Evolutionary conservation across 2,797 vertebrate genomes (phyloP), one percentile per base, ranked within the genome.

Genomic region (Hypotaenidia philippensis): DNA sequence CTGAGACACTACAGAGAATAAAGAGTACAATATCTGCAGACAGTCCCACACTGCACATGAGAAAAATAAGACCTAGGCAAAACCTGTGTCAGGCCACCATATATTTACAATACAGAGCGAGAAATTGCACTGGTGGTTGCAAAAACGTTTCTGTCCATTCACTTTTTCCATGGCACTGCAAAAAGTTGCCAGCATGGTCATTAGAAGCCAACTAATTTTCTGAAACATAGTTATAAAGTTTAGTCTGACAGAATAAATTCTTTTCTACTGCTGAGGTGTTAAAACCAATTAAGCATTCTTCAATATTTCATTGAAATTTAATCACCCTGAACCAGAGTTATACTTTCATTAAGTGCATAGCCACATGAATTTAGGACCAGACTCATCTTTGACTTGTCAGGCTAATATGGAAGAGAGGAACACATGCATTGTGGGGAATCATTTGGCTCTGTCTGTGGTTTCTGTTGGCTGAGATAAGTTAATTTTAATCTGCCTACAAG

Each of bases 271-370:
- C 29, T 77, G 75, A 96, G 34, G 25, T 71, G 66, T 72, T 93
- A 93, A 90, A 93, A 55, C 45, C 40, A 89, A 89, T 95, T 93
- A 95, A 93, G 25, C 29, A 88, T 79, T 87, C 72, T 87, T 95
- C 74, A 96, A 49, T 88, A 96, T 93, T 89, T 94, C 78, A 89
- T 29, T 90, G 82, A 65, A 79, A 75, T 91, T 85, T 94, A 94
- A 93, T 95, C 71, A 72, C 60, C 5, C 0, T 18, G 32, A 87
- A 49, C 55, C 56, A 89, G 63, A 92, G 38, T 86, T 95, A 80
- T 50, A 83, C 72, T 71, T 93, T 94, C 79, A 93, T 84, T 89
- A 95, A 15, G 13, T 80, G 15, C 41, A 76, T 25, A 89, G 22
- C 34, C 56, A 83, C 63, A 59, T 92, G 83, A 93, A 95, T 90